Evolutionary conservation across 2,888 invertebrate species (phyloP), one percentile per base, ranked within the genome.

Genomic region (Lutraria lutraria): DNA sequence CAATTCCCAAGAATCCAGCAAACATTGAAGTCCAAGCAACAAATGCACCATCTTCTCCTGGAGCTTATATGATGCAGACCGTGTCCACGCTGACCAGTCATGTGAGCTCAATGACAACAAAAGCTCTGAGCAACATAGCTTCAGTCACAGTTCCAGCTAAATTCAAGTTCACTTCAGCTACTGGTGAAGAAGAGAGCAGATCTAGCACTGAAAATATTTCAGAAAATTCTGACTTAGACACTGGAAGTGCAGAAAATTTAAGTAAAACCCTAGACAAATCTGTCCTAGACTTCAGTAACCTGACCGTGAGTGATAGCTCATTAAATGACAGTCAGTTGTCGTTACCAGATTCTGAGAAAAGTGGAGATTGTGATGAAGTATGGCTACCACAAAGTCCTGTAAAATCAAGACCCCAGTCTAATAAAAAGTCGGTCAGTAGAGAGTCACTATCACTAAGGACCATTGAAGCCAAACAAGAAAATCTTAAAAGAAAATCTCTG

Each of bases 71-170:
- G 87, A 89, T 89, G 88, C 88, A 89, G 76, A 87, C 88, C 72
- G 81, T 88, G 31, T 85, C 84, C n/a, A 86, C 85, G 16, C 34
- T 90, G 54, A 88, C 92, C 19, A 83, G 87, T 43, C 81, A 85
- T 43, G 83, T 90, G 29, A 94, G 94, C n/a, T 93, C 95, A 12
- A 93, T 95, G 90, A 95, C 95, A 19, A 94, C 91, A 81, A 94
- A 94, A 43, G 95, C 95, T 10, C 91, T 95, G 2, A 80, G 80
- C 25, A 85, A 80, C 80, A 94, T 95, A 34, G 90, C 91, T 1
- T 89, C 91, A 43, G 90, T 91, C 2, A 88, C 89, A 21, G 85
- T 79, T 63, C 52, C 81, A 19, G 81, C 52, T n/a, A 90, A 85
- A 54, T 72, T 88, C 15, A 83, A 80, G 52, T 86, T 89, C 15